Evolutionary conservation across 2,888 invertebrate species (phyloP).

Genomic region (Odontothrips loti): DNA sequence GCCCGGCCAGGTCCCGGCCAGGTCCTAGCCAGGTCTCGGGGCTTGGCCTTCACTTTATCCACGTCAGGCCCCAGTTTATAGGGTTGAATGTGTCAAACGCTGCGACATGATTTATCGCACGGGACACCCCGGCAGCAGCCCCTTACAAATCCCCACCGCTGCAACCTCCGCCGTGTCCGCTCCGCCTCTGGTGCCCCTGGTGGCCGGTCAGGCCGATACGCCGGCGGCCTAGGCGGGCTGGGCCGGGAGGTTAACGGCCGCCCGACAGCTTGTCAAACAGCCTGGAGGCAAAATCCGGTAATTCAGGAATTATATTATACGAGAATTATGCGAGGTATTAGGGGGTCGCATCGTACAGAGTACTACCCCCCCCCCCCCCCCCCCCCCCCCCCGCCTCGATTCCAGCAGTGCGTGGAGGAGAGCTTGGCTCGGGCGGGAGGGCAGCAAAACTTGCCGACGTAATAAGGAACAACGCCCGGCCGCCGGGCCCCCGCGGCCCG

Average conservation of each 20-base stretch:
- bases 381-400: neutral
- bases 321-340: no score
- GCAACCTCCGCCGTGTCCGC: neutral
- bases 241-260: neutral
- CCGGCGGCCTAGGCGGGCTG: neutral
- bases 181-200: neutral
- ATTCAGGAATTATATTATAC: no score
- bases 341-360: no score
- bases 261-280: neutral
- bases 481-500: neutral
- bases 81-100: slow-evolving; percentile 26
- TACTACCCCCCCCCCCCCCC: neutral
- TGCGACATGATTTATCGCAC: neutral
- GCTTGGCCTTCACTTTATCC: neutral
- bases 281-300: no score
- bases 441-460: neutral
- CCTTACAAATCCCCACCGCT: neutral
- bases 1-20: neutral
- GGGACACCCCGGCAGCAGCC: neutral
- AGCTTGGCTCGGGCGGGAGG: no score
- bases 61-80: slow-evolving; percentile 14
- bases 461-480: neutral
- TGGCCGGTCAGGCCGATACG: neutral
- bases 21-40: no score
- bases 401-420: neutral